Evolutionary conservation across 2,113 vertebrate genomes (phyloP).

Genomic region (Pituophis catenifer): DNA sequence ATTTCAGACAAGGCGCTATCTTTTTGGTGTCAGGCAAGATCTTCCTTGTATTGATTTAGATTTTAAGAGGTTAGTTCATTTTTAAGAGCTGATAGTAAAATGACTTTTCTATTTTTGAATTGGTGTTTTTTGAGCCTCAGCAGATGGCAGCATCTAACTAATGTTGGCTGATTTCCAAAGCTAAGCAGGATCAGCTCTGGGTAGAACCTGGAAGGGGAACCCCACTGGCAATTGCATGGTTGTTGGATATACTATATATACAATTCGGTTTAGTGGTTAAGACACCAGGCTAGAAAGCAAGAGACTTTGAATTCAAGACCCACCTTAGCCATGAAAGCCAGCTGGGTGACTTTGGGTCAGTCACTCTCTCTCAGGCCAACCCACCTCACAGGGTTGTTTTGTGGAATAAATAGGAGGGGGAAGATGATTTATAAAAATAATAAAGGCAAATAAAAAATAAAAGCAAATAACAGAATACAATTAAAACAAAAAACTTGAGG

Average conservation of each 20-base stretch:
- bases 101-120: neutral
- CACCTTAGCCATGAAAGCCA: neutral
- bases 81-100: neutral
- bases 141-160: neutral
- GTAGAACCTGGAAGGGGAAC: neutral
- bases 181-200: neutral
- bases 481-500: neutral
- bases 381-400: too few relatives aligned
- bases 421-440: too few relatives aligned
- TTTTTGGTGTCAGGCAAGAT: neutral
- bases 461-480: neutral
- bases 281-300: neutral
- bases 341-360: neutral
- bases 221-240: neutral
- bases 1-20: neutral
- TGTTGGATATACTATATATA: neutral
- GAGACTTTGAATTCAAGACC: neutral
- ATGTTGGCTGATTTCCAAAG: neutral
- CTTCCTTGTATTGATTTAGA: neutral
- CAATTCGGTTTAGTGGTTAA: neutral
- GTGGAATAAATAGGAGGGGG: too few relatives aligned
- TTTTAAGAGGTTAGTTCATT: neutral
- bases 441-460: too few relatives aligned
- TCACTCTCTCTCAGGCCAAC: too few relatives aligned
- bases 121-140: neutral